Conservation (phyloP, 2,888 invertebrate species). For the Acleris holmiana region DNA sequence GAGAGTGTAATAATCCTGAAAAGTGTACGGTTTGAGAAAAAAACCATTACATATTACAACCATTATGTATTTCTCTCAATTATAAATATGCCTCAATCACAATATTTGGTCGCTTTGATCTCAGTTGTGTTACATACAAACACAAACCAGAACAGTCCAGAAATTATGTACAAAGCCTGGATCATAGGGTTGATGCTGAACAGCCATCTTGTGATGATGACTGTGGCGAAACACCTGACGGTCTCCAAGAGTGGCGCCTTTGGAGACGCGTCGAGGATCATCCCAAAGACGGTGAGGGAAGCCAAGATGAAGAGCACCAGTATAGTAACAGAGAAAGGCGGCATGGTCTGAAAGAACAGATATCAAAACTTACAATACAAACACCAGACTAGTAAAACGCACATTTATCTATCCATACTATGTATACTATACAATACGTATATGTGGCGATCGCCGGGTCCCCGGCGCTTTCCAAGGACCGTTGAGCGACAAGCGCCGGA, state of each 20-base stretch:
- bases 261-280: constrained; percentile 86
- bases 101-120: constrained; percentile 59
- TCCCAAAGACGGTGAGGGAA: constrained; percentile 86
- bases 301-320: constrained; percentile 85
- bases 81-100: constrained; percentile 16
- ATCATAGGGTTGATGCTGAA: constrained; percentile 53
- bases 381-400: too few species aligned
- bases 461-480: too few species aligned
- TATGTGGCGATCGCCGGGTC: too few species aligned
- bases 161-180: constrained; percentile 76
- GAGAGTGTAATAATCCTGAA: too few species aligned
- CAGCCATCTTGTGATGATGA: constrained; percentile 57
- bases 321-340: constrained; percentile 73
- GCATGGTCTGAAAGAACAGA: constrained; percentile 80
- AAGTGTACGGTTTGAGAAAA: too few species aligned
- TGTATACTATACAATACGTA: too few species aligned
- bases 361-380: too few species aligned
- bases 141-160: constrained; percentile 82
- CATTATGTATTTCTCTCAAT: too few species aligned
- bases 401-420: too few species aligned
- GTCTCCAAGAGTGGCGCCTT: constrained; percentile 85
- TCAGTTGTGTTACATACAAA: constrained; percentile 78
- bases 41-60: too few species aligned
- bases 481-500: too few species aligned
- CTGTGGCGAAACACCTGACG: constrained; percentile 81